These are phyloP conservation scores for Agrotis ipsilon DNA, from an alignment of 2,888 invertebrate species.

Conservation along the genomic window DNA sequence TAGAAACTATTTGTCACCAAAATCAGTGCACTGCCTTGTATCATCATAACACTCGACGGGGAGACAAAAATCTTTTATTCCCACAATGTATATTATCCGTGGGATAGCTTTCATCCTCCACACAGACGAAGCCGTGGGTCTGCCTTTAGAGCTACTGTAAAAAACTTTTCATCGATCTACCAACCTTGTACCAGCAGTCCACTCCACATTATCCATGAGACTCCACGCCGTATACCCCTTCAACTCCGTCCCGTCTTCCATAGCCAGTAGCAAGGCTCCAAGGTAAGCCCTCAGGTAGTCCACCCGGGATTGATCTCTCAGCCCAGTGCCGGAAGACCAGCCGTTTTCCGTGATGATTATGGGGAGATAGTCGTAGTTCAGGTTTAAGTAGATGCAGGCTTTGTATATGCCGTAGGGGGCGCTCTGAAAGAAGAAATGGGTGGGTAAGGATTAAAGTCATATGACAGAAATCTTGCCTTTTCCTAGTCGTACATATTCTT, in stretches of 20 bases:
- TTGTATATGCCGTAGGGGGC: slow-evolving; percentile 85
- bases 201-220: slow-evolving; percentile 93
- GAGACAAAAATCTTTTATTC: too few relatives aligned
- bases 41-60: too few relatives aligned
- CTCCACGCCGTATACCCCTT: slow-evolving; percentile 92
- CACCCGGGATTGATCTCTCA: slow-evolving; percentile 84
- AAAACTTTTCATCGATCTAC: slow-evolving; percentile 39
- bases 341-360: slow-evolving; percentile 92
- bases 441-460: background rate
- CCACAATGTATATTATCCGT: too few relatives aligned
- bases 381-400: slow-evolving; percentile 77
- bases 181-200: slow-evolving; percentile 91
- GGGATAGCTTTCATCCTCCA: too few relatives aligned
- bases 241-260: slow-evolving; percentile 88
- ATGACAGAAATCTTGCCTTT: background rate
- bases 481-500: too few relatives aligned
- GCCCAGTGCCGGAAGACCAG: slow-evolving; percentile 84
- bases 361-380: slow-evolving; percentile 77
- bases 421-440: slow-evolving; percentile 71
- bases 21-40: too few relatives aligned
- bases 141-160: too few relatives aligned
- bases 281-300: slow-evolving; percentile 83
- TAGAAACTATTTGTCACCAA: too few relatives aligned
- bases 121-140: too few relatives aligned
- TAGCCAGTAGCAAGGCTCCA: slow-evolving; percentile 84